Conservation (phyloP, 2,888 invertebrate genomes). For the Microctonus hyperodae region DNA sequence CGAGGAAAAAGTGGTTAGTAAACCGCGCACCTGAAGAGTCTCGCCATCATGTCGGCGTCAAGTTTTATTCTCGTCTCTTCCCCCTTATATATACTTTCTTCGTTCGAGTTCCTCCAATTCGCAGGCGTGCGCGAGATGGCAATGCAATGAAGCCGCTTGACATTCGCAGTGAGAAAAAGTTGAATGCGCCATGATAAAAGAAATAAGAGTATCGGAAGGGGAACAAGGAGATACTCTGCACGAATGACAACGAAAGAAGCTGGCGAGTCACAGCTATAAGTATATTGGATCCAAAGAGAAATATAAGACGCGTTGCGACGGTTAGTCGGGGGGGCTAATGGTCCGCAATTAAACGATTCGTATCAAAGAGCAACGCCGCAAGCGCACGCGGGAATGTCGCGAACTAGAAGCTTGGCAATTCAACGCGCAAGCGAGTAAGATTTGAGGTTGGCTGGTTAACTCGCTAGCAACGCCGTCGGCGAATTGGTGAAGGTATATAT, state of each 20-base stretch:
- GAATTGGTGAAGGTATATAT: constrained; percentile 16
- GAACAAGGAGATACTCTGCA: constrained; percentile 5
- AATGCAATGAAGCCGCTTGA: constrained; percentile 50
- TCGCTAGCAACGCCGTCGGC: constrained; percentile 27
- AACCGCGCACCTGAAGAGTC: constrained; percentile 39
- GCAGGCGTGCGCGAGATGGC: constrained; percentile 45
- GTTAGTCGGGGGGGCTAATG: constrained; percentile 59
- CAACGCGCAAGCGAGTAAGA: constrained; percentile 31
- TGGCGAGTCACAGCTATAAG: constrained; percentile 37
- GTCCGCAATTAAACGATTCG: constrained; percentile 64
- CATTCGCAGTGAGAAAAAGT: constrained; percentile 60
- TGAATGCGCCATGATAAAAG: constrained; percentile 50
- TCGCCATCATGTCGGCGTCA: constrained; percentile 50
- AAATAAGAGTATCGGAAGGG: constrained; percentile 39
- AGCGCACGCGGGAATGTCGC: constrained; percentile 60
- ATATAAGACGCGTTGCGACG: constrained; percentile 43
- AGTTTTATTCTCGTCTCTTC: constrained; percentile 26
- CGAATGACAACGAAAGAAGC: constrained; percentile 28
- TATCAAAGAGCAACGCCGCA: constrained; percentile 62
- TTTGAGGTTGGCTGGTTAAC: constrained; percentile 31
- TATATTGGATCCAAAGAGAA: constrained; percentile 24
- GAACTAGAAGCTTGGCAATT: constrained; percentile 50
- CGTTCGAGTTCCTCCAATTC: constrained; percentile 38
- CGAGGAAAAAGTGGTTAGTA: constrained; percentile 55
- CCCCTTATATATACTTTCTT: neutral